phyloP scores from a whole-genome alignment of 2,888 invertebrate genomes.

The Drosophila dives region DNA sequence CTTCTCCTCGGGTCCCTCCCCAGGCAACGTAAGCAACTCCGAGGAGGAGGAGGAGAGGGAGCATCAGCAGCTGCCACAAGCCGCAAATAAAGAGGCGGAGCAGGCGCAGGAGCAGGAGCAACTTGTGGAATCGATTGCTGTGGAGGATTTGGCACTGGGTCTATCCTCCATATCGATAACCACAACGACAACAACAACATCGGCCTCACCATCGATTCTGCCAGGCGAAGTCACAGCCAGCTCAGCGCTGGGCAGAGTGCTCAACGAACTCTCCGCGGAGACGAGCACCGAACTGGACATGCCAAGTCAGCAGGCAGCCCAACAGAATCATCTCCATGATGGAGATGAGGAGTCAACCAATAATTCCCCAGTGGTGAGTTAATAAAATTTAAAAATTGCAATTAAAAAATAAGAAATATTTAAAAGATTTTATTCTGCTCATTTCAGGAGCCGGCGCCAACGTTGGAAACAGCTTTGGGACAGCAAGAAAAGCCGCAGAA shows the following conservation, averaged over 20 bases:
- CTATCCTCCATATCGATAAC: constrained; percentile 84
- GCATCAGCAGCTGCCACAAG: constrained; percentile 20
- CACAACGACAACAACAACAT: constrained; percentile 33
- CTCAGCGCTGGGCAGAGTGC: constrained; percentile 73
- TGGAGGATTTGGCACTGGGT: constrained; percentile 82
- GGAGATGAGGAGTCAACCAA: not conserved
- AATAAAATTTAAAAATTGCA: not conserved
- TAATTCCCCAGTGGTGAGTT: constrained; percentile 40
- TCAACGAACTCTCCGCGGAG: constrained; percentile 75
- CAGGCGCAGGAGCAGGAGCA: constrained; percentile 13
- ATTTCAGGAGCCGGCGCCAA: constrained; percentile 22
- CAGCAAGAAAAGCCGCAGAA: not conserved
- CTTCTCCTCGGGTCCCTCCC: constrained; percentile 84
- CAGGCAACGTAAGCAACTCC: constrained; percentile 72
- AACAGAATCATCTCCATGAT: constrained; percentile 2
- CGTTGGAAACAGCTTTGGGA: constrained; percentile 5
- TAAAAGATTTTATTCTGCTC: not conserved
- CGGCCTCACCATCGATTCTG: constrained; percentile 71
- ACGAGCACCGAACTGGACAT: constrained; percentile 65
- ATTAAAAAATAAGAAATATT: not conserved
- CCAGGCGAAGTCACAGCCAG: constrained; percentile 76
- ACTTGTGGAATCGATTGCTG: constrained; percentile 28
- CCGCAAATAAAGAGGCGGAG: not conserved
- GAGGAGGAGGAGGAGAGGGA: constrained; percentile 74
- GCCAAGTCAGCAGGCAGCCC: constrained; percentile 40